A percentile compares a stretch with the other conserved stretches of the same genome.
Conservation (phyloP, 2,888 invertebrate genomes). For the Cheilosia urbana region DNA sequence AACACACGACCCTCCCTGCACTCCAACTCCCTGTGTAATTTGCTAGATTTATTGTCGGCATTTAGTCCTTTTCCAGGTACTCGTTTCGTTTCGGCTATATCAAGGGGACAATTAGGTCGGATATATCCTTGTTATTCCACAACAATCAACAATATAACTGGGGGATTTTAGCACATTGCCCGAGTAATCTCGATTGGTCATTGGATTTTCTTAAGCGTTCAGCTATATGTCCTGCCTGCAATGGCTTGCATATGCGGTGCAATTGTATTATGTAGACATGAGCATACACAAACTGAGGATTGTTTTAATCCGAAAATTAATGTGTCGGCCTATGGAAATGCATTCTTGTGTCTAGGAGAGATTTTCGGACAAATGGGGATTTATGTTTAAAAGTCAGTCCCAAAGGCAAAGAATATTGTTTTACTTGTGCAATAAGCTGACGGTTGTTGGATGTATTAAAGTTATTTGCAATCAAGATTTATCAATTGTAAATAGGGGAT, state of each 20-base stretch:
- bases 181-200: slow-evolving; percentile 31
- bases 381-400: neutral
- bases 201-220: slow-evolving; percentile 36
- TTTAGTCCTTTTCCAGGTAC: slow-evolving; percentile 34
- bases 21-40: neutral
- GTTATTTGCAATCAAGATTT: no score
- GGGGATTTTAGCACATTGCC: slow-evolving; percentile 31
- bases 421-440: neutral
- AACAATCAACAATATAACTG: slow-evolving; percentile 37
- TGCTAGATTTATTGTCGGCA: slow-evolving; percentile 28
- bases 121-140: slow-evolving; percentile 46
- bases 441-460: neutral
- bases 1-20: neutral
- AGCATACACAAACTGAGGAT: neutral
- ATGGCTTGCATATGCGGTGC: neutral
- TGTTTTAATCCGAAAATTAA: slow-evolving; percentile 12
- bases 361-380: neutral
- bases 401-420: neutral
- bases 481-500: no score
- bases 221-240: neutral
- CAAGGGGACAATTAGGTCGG: slow-evolving; percentile 35
- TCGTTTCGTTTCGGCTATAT: neutral
- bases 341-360: neutral
- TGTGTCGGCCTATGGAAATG: neutral
- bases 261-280: neutral